These are phyloP conservation scores for Hipparchia sbordonii DNA, from an alignment of 2,888 invertebrate species.

Conservation along the genomic window DNA sequence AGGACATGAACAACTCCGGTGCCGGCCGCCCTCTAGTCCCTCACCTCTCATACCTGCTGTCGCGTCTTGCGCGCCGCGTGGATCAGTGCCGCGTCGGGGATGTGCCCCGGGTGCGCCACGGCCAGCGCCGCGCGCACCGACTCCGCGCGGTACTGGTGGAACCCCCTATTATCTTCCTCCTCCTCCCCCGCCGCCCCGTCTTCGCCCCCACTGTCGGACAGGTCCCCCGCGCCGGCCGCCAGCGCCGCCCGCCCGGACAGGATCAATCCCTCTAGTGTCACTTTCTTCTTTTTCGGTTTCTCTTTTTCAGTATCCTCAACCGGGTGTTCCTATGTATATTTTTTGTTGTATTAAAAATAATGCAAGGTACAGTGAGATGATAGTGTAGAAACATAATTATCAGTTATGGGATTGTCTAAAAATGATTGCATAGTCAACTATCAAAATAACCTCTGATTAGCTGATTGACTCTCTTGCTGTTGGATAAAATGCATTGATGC, in stretches of 20 bases:
- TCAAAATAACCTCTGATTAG: no score
- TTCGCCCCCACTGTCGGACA: conserved; percentile 83
- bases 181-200: conserved; percentile 78
- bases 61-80: conserved; percentile 97
- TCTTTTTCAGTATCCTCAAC: conserved; percentile 44
- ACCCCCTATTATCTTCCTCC: conserved; percentile 72
- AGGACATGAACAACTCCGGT: conserved; percentile 22
- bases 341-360: background rate
- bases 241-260: conserved; percentile 92
- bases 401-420: no score
- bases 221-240: conserved; percentile 88
- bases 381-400: background rate
- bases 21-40: conserved; percentile 83
- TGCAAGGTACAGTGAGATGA: background rate
- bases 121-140: conserved; percentile 89
- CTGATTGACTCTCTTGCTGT: no score
- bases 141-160: conserved; percentile 82
- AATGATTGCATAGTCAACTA: no score
- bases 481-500: no score
- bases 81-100: conserved; percentile 98
- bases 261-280: conserved; percentile 83
- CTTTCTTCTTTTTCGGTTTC: conserved; percentile 62
- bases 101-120: conserved; percentile 89
- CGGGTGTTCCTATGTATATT: conserved; percentile 52
- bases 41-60: conserved; percentile 92